phyloP scores from a whole-genome alignment of 2,113 vertebrate genomes.

The Eolophus roseicapilla region DNA sequence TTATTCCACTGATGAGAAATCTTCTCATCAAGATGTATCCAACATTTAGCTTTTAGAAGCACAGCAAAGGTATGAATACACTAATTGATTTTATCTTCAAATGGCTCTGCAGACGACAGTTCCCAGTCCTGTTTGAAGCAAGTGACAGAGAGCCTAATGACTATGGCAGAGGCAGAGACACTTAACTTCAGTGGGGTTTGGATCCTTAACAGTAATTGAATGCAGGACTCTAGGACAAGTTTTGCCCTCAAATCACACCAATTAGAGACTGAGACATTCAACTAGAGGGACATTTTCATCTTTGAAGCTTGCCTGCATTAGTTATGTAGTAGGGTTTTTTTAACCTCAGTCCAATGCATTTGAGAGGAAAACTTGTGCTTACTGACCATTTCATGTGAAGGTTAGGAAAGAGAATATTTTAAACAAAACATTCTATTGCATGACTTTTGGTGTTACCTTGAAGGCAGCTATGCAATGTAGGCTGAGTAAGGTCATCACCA shows the following conservation, averaged over 20 bases:
- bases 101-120: neutral
- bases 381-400: neutral
- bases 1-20: neutral
- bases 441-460: slow-evolving; percentile 77
- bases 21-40: neutral
- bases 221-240: neutral
- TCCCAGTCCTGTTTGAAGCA: neutral
- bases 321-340: neutral
- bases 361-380: neutral
- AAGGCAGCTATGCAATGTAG: slow-evolving; percentile 81
- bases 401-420: neutral
- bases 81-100: neutral
- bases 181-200: neutral
- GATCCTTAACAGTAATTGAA: slow-evolving; percentile 20
- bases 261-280: neutral
- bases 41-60: neutral
- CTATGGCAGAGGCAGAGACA: neutral
- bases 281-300: neutral
- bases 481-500: slow-evolving; percentile 78
- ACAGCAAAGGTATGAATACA: neutral
- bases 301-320: neutral
- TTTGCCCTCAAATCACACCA: slow-evolving; percentile 16
- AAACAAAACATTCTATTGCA: neutral
- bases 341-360: neutral
- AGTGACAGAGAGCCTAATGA: slow-evolving; percentile 8